Percentiles rank a stretch among this genome's conserved stretches.
phyloP scores from a whole-genome alignment of 2,888 invertebrate genomes.

The Macroteleia sp. region DNA sequence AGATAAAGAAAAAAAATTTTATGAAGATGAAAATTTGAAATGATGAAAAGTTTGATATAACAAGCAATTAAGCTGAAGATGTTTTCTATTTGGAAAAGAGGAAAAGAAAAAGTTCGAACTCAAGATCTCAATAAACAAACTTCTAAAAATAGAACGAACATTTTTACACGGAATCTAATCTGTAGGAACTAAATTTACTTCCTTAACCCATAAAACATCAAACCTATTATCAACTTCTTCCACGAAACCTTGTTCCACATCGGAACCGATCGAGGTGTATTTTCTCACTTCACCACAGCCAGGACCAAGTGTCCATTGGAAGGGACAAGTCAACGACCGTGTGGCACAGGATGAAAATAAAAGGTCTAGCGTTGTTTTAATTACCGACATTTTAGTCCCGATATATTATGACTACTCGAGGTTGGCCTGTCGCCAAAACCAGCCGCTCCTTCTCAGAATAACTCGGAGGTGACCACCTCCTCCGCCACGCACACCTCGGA shows the following conservation, averaged over 20 bases:
- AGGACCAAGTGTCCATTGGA: neutral
- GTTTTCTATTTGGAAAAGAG: too few species aligned
- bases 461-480: conserved; percentile 82
- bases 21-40: too few species aligned
- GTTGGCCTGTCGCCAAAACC: conserved; percentile 74
- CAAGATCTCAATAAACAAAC: too few species aligned
- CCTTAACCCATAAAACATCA: conserved; percentile 10
- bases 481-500: conserved; percentile 66
- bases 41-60: too few species aligned
- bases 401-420: conserved; percentile 58
- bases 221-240: too few species aligned
- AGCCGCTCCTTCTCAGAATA: conserved; percentile 79
- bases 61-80: too few species aligned
- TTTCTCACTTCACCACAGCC: too few species aligned
- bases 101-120: too few species aligned
- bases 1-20: too few species aligned
- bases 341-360: conserved; percentile 23
- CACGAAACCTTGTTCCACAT: too few species aligned
- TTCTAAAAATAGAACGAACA: conserved; percentile 8
- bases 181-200: conserved; percentile 26
- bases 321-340: conserved; percentile 6
- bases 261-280: too few species aligned
- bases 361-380: conserved; percentile 54
- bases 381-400: conserved; percentile 34
- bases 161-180: conserved; percentile 18